phyloP scores from a whole-genome alignment of 2,797 vertebrate genomes.

The Cirrhinus mrigala region DNA sequence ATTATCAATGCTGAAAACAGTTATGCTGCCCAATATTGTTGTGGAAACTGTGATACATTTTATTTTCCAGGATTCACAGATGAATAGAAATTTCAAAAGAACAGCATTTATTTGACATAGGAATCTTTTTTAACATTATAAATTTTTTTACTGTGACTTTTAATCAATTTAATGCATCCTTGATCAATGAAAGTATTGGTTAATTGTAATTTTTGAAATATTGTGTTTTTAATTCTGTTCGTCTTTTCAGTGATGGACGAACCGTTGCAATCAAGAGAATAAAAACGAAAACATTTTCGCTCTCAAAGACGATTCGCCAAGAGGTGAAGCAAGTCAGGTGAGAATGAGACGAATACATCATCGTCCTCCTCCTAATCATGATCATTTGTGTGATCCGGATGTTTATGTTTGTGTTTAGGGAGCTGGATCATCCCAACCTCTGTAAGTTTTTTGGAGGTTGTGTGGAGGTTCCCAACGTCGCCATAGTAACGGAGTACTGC shows the following conservation, averaged over 20 bases:
- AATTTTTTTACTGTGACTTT: too few relatives aligned
- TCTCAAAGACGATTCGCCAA: slow-evolving; percentile 83
- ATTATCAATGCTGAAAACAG: too few relatives aligned
- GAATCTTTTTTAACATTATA: too few relatives aligned
- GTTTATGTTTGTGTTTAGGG: slow-evolving; percentile 68
- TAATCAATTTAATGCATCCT: too few relatives aligned
- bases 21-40: too few relatives aligned
- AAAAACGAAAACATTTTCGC: slow-evolving; percentile 78
- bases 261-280: slow-evolving; percentile 87
- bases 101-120: too few relatives aligned
- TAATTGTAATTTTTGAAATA: neutral
- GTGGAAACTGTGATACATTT: too few relatives aligned
- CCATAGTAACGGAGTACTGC: slow-evolving; percentile 88
- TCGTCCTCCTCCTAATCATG: neutral
- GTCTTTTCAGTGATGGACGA: slow-evolving; percentile 79
- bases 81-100: too few relatives aligned
- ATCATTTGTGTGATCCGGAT: neutral
- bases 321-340: slow-evolving; percentile 89
- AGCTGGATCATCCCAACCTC: slow-evolving; percentile 88
- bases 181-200: neutral
- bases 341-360: slow-evolving; percentile 12
- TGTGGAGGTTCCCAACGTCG: slow-evolving; percentile 82
- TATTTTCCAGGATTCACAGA: too few relatives aligned
- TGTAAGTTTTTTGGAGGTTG: slow-evolving; percentile 89
- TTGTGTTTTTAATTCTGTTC: neutral